Percentiles rank a stretch among this genome's conserved stretches.
Evolutionary conservation across 1,140 invertebrate genomes (phyloP).

Genomic region (Heterodera carotae): DNA sequence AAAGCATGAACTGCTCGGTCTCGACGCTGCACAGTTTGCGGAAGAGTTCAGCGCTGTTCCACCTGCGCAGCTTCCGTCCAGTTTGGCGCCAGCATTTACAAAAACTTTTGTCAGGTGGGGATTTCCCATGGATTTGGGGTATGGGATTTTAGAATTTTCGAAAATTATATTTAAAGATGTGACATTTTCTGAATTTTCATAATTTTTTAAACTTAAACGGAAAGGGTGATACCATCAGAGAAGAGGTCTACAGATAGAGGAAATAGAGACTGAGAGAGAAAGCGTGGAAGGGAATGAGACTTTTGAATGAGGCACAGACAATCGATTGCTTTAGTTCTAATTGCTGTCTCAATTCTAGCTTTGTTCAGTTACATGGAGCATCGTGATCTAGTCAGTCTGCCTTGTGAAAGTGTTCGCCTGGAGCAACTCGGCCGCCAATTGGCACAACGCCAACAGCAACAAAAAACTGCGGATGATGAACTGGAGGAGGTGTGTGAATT

Average conservation of each 20-base stretch:
- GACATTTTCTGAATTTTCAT: no score
- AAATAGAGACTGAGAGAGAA: no score
- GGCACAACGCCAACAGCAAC: slow-evolving; percentile 10
- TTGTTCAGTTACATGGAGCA: slow-evolving; percentile 47
- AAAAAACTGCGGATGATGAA: not conserved
- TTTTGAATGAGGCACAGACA: no score
- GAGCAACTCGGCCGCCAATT: slow-evolving; percentile 27
- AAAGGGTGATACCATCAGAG: no score
- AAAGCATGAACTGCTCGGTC: slow-evolving; percentile 49
- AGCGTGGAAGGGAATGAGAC: no score
- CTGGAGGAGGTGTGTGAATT: slow-evolving; percentile 4
- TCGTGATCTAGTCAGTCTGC: slow-evolving; percentile 38
- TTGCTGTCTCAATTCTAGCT: no score
- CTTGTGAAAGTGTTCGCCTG: slow-evolving; percentile 38
- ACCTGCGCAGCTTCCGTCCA: slow-evolving; percentile 30
- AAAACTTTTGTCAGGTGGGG: slow-evolving; percentile 15
- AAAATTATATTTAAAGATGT: no score
- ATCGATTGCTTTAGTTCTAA: no score
- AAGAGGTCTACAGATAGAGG: no score
- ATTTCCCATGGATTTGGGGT: no score
- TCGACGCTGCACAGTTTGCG: slow-evolving; percentile 36
- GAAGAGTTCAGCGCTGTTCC: slow-evolving; percentile 39
- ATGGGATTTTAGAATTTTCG: no score
- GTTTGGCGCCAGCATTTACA: slow-evolving; percentile 44
- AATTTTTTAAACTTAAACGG: no score